Conservation (phyloP, 1,140 invertebrate genomes). For the Hylyphantes graminicola region DNA sequence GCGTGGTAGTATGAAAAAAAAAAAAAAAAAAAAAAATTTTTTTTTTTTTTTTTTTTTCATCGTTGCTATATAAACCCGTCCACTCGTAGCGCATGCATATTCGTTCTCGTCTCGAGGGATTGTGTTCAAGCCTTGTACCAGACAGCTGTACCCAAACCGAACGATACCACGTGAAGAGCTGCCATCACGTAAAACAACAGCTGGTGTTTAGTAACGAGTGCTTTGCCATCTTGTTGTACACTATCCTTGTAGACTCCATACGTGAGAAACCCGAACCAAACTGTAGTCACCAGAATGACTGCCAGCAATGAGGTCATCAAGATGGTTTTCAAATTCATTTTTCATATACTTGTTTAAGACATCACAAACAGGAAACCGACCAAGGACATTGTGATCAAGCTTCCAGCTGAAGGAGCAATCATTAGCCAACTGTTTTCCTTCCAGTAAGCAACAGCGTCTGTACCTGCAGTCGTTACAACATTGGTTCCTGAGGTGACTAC, state of each 20-base stretch:
- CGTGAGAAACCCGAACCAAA: background rate
- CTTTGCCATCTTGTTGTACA: background rate
- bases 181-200: background rate
- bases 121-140: background rate
- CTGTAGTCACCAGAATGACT: background rate
- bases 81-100: background rate
- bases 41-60: background rate
- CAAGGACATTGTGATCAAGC: background rate
- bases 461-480: background rate
- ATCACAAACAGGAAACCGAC: background rate
- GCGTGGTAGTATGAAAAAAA: background rate
- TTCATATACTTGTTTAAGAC: background rate
- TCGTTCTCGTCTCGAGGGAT: background rate
- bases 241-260: background rate
- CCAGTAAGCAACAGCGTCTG: background rate
- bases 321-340: conserved; percentile 15
- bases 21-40: too few relatives aligned
- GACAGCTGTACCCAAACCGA: background rate
- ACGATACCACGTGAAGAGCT: background rate
- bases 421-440: background rate
- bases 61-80: background rate
- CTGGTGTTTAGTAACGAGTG: background rate
- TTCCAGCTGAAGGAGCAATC: background rate
- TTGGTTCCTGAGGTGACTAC: background rate
- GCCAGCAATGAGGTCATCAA: background rate